Percentiles rank a stretch among this genome's conserved stretches.
phyloP scores from a whole-genome alignment of 1,140 invertebrate species.

The Adoxophyes honmai region DNA sequence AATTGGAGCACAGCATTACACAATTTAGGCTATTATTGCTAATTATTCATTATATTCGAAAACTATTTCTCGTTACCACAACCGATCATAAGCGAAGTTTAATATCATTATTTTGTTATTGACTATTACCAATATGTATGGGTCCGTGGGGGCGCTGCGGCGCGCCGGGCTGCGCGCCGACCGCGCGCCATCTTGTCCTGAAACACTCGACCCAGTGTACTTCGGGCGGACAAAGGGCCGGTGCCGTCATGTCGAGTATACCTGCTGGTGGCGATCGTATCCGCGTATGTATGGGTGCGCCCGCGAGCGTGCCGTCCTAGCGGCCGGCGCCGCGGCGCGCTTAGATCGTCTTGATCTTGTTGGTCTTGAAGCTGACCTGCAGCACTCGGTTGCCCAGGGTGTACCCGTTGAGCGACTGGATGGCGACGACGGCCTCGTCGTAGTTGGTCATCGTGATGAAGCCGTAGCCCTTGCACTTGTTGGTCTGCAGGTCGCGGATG shows the following conservation, averaged over 20 bases:
- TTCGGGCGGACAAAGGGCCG: slow-evolving; percentile 58
- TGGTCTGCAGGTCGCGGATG: slow-evolving; percentile 97
- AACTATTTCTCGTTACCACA: slow-evolving; percentile 75
- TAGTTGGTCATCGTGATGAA: slow-evolving; percentile 99
- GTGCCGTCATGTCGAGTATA: slow-evolving; percentile 40
- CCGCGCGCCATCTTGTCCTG: slow-evolving; percentile 48
- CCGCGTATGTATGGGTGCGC: slow-evolving; percentile 65
- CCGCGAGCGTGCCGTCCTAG: slow-evolving; percentile 73
- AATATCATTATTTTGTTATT: slow-evolving; percentile 70
- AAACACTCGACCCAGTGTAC: slow-evolving; percentile 71
- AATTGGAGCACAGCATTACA: slow-evolving; percentile 60
- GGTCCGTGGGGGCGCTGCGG: slow-evolving; percentile 37
- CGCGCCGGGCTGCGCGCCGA: slow-evolving; percentile 25
- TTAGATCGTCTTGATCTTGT: slow-evolving; percentile 94
- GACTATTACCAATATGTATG: slow-evolving; percentile 70
- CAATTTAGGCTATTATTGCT: slow-evolving; percentile 71
- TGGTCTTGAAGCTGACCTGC: slow-evolving; percentile 99
- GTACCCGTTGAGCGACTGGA: slow-evolving; percentile 98
- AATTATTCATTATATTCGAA: slow-evolving; percentile 70
- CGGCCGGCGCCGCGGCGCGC: slow-evolving; percentile 54
- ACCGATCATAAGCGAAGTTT: slow-evolving; percentile 76
- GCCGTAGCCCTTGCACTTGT: slow-evolving; percentile 99
- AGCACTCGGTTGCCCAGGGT: slow-evolving; percentile 97
- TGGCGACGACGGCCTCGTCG: slow-evolving; percentile 98
- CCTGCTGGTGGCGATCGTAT: slow-evolving; percentile 6